phyloP scores from a whole-genome alignment of 2,113 vertebrate species.

The Himantopus leucocephalus region DNA sequence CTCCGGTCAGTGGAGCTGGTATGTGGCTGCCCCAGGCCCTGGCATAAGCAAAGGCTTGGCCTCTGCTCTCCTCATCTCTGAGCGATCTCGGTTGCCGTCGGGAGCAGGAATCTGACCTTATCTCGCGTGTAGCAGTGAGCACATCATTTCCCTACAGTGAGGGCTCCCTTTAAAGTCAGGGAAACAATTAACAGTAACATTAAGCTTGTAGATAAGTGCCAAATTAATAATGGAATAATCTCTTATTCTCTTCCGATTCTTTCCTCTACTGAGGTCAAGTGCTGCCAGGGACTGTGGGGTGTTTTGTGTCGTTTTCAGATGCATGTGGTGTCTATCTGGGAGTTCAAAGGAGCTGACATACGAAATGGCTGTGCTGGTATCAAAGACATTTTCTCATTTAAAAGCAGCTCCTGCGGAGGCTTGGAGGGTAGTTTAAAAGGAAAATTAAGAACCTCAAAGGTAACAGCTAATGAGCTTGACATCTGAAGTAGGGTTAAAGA shows the following conservation, averaged over 20 bases:
- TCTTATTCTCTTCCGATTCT: not conserved
- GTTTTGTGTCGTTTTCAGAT: not conserved
- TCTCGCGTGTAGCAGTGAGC: not conserved
- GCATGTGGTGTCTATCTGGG: rapidly evolving
- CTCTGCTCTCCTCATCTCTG: not conserved
- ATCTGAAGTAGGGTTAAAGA: not conserved
- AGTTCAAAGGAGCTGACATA: not conserved
- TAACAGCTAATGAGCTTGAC: not conserved
- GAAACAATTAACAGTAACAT: not conserved
- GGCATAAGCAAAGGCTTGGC: not conserved
- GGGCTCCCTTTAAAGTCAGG: not conserved
- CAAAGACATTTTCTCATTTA: not conserved
- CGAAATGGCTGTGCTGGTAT: not conserved
- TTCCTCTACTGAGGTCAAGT: not conserved
- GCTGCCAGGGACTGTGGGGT: not conserved
- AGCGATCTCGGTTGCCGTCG: rapidly evolving
- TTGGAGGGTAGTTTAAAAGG: not conserved
- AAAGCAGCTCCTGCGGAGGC: not conserved
- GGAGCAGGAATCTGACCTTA: not conserved
- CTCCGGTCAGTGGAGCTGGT: not conserved
- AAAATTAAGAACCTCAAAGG: not conserved
- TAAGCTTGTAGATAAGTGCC: not conserved
- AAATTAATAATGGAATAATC: not conserved
- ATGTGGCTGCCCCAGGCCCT: not conserved
- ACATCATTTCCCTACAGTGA: rapidly evolving